Percentiles rank a stretch among this genome's conserved stretches.
Evolutionary conservation across 2,113 vertebrate species (phyloP).

Genomic region (Ageneiosus marmoratus): DNA sequence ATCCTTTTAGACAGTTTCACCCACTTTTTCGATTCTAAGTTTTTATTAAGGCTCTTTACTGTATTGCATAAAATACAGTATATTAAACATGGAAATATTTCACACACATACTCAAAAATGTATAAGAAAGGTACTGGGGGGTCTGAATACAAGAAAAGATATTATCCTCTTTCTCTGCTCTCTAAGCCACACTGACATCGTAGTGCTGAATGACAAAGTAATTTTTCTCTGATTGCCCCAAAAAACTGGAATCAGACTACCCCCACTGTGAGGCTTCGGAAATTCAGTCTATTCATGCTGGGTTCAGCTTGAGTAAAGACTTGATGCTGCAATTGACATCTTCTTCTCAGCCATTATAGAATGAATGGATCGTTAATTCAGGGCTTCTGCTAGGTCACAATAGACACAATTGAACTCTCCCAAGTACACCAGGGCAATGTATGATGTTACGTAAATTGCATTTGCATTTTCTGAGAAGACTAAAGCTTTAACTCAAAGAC

Average conservation of each 20-base stretch:
- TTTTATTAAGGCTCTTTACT: neutral
- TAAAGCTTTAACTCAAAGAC: neutral
- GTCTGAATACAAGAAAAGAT: conserved; percentile 26
- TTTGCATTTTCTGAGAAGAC: neutral
- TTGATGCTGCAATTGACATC: neutral
- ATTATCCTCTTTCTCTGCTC: conserved; percentile 19
- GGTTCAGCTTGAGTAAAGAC: neutral
- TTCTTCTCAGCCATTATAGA: neutral
- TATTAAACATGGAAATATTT: neutral
- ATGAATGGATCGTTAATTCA: neutral
- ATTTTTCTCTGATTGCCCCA: conserved; percentile 38
- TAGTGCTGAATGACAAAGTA: conserved; percentile 5
- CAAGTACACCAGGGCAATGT: neutral
- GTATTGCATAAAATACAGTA: neutral
- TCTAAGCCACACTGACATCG: conserved; percentile 8
- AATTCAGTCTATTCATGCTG: conserved; percentile 16
- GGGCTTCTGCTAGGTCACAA: neutral
- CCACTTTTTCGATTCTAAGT: neutral
- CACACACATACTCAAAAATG: neutral
- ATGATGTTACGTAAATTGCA: neutral
- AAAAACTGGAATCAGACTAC: conserved; percentile 7
- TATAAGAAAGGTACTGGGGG: neutral
- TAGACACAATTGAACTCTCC: conserved; percentile 2
- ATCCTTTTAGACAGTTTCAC: neutral
- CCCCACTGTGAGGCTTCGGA: neutral